phyloP scores from a whole-genome alignment of 2,797 vertebrate genomes.

The Saguinus oedipus region DNA sequence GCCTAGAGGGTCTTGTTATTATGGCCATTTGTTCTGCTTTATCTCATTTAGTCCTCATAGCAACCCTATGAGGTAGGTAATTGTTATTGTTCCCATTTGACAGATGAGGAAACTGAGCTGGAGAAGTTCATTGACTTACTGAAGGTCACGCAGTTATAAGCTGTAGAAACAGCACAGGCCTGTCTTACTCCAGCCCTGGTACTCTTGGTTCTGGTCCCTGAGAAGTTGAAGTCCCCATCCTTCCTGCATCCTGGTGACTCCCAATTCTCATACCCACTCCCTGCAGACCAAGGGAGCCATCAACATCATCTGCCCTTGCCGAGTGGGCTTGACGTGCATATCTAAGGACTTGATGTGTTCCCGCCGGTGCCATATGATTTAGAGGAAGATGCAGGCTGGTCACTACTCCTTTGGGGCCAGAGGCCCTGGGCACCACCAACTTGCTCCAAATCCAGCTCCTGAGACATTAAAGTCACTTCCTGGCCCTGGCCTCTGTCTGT shows the following conservation, averaged over 20 bases:
- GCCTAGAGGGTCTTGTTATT: not conserved
- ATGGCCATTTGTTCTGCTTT: not conserved
- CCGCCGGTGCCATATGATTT: conserved; percentile 38
- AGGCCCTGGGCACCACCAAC: not conserved
- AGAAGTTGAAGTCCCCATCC: not conserved
- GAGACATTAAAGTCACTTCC: conserved; percentile 59
- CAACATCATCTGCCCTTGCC: conserved; percentile 70
- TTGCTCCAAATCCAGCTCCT: not conserved
- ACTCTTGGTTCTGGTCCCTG: not conserved
- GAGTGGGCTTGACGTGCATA: not conserved
- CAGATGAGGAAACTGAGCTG: not conserved
- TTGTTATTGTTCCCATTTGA: not conserved
- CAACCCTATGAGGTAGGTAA: not conserved
- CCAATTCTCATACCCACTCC: not conserved
- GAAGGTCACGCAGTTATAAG: not conserved
- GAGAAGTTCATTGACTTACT: not conserved
- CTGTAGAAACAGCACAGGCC: too few species aligned
- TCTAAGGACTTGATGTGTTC: conserved; percentile 12
- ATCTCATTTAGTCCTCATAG: not conserved
- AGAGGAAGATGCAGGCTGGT: not conserved
- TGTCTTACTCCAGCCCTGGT: not conserved
- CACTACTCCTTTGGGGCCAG: not conserved
- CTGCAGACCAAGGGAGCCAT: conserved; percentile 2
- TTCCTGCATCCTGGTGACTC: not conserved
- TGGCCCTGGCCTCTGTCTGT: not conserved